phyloP scores from a whole-genome alignment of 2,888 invertebrate species.

The Plebejus anna region DNA sequence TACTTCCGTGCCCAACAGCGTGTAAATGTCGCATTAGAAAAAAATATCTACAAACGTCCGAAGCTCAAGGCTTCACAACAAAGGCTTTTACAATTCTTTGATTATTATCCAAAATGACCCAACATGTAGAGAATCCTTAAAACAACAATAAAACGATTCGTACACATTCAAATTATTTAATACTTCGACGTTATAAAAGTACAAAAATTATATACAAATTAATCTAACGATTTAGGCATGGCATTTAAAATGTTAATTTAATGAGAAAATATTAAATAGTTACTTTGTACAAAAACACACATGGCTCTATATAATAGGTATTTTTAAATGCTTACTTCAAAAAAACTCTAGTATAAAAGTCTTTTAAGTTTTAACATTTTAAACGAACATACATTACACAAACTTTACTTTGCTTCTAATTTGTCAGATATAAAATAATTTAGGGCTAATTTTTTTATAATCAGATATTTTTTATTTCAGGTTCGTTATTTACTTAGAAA shows the following conservation, averaged over 20 bases:
- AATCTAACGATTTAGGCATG: slow-evolving; percentile 19
- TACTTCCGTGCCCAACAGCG: too few species aligned
- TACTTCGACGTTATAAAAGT: slow-evolving; percentile 21
- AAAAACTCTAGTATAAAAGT: background rate
- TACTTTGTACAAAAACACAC: slow-evolving; percentile 52
- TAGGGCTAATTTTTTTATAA: too few species aligned
- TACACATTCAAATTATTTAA: slow-evolving; percentile 36
- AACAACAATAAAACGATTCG: slow-evolving; percentile 26
- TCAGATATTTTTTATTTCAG: too few species aligned
- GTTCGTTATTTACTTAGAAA: too few species aligned
- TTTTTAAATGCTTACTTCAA: background rate
- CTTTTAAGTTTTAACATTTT: background rate
- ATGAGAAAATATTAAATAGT: slow-evolving; percentile 21
- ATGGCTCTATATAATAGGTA: slow-evolving; percentile 35
- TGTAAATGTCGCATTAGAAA: too few species aligned
- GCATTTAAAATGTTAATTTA: slow-evolving; percentile 19
- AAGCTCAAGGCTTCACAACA: too few species aligned
- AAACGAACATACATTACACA: background rate
- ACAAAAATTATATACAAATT: slow-evolving; percentile 25
- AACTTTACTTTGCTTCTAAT: background rate
- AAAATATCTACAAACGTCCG: too few species aligned
- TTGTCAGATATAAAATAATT: background rate
- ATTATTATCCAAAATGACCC: background rate
- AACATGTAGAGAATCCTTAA: background rate
- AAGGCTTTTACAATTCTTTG: too few species aligned